Evolutionary conservation across 2,888 invertebrate genomes (phyloP).

Genomic region (Heliconius cydno): DNA sequence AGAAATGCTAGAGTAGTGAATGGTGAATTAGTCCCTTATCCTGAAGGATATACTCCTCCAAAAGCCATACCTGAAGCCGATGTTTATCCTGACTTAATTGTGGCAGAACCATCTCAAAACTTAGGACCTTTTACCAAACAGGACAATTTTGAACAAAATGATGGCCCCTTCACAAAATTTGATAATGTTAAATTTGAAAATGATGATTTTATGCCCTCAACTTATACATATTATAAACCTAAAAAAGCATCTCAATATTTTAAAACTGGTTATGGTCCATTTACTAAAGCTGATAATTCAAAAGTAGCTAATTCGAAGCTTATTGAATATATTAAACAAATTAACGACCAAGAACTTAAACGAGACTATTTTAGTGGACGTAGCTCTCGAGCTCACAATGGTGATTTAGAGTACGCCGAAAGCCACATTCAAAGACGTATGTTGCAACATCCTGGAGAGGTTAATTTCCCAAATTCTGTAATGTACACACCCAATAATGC

Average conservation of each 20-base stretch:
- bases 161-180: conserved; percentile 85
- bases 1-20: conserved; percentile 94
- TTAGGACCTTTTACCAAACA: conserved; percentile 85
- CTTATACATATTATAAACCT: conserved; percentile 68
- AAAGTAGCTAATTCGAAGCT: conserved; percentile 83
- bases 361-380: conserved; percentile 84
- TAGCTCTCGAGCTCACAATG: conserved; percentile 76
- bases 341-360: conserved; percentile 85
- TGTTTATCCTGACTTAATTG: conserved; percentile 69
- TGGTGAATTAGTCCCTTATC: conserved; percentile 90
- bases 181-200: conserved; percentile 80
- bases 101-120: conserved; percentile 66
- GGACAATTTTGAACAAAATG: conserved; percentile 82
- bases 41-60: conserved; percentile 86
- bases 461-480: conserved; percentile 86
- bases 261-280: conserved; percentile 84
- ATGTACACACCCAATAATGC: conserved; percentile 85
- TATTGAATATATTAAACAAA: conserved; percentile 86
- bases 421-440: conserved; percentile 88
- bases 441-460: conserved; percentile 86
- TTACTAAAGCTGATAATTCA: conserved; percentile 85
- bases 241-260: conserved; percentile 75
- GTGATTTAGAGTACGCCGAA: conserved; percentile 75
- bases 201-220: conserved; percentile 64
- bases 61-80: conserved; percentile 84